Conservation (phyloP, 2,888 invertebrate genomes). For the Poecilus cupreus region DNA sequence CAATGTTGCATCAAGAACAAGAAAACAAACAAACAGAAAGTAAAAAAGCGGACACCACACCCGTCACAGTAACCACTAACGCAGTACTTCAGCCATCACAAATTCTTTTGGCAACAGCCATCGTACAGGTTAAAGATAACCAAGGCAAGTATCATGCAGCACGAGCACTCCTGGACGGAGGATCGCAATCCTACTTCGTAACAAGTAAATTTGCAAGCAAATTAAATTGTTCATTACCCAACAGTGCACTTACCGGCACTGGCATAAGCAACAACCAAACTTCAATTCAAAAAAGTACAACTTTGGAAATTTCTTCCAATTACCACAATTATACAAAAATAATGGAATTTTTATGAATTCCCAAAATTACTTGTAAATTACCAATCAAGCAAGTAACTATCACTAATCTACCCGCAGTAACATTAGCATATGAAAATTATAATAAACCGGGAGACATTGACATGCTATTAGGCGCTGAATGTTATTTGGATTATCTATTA, state of each 20-base stretch:
- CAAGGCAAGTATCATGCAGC: conserved; percentile 2
- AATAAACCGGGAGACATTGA: conserved; percentile 20
- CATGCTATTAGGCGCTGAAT: conserved; percentile 37
- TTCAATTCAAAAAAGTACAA: neutral
- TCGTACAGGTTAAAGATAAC: neutral
- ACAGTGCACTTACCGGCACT: neutral
- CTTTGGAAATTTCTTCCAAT: neutral
- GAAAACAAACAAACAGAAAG: neutral
- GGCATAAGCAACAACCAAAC: conserved; percentile 3
- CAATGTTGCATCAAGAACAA: conserved; percentile 1
- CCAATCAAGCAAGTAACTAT: neutral
- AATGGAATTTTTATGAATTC: neutral
- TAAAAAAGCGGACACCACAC: no score
- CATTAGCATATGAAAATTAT: conserved; percentile 58
- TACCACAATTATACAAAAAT: neutral
- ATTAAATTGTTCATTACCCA: neutral
- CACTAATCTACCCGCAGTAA: conserved; percentile 9
- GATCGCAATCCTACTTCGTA: conserved; percentile 47
- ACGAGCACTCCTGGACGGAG: conserved; percentile 29
- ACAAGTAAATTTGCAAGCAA: neutral
- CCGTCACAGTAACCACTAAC: neutral
- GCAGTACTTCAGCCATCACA: neutral
- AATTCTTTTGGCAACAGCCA: conserved; percentile 10
- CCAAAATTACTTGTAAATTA: conserved; percentile 15
- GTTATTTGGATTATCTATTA: conserved; percentile 56